Conservation (phyloP, 2,113 vertebrate species). For the Lethenteron camtschaticum region DNA sequence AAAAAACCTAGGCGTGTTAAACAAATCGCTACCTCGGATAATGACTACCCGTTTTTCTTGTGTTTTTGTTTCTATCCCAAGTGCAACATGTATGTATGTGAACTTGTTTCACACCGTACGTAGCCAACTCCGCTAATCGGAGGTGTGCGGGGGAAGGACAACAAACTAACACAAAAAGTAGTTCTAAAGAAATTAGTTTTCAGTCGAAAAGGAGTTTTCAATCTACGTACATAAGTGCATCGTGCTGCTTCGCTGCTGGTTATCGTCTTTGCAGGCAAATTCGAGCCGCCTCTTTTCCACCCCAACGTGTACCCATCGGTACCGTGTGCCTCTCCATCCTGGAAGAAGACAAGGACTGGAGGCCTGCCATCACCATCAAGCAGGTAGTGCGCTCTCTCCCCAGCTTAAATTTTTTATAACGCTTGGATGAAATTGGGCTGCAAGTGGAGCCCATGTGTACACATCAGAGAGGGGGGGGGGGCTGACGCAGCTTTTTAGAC, state of each 20-base stretch:
- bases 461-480: no score
- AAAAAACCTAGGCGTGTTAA: no score
- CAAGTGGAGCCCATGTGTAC: no score
- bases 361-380: slow-evolving; percentile 11
- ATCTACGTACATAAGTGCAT: neutral
- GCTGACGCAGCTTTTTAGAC: no score
- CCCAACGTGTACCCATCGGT: slow-evolving; percentile 30
- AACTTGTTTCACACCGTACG: neutral
- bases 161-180: neutral
- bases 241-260: neutral
- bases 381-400: neutral
- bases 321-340: slow-evolving; percentile 11
- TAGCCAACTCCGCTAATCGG: neutral
- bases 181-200: neutral
- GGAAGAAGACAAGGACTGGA: slow-evolving; percentile 12
- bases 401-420: no score
- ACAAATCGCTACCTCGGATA: no score
- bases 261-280: slow-evolving; percentile 8
- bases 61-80: no score
- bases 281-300: slow-evolving; percentile 56
- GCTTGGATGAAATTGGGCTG: no score
- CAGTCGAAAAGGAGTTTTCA: neutral
- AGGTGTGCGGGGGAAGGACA: neutral
- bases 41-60: no score
- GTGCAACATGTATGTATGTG: neutral